phyloP scores from a whole-genome alignment of 2,797 vertebrate species.

The Falco columbarius region DNA sequence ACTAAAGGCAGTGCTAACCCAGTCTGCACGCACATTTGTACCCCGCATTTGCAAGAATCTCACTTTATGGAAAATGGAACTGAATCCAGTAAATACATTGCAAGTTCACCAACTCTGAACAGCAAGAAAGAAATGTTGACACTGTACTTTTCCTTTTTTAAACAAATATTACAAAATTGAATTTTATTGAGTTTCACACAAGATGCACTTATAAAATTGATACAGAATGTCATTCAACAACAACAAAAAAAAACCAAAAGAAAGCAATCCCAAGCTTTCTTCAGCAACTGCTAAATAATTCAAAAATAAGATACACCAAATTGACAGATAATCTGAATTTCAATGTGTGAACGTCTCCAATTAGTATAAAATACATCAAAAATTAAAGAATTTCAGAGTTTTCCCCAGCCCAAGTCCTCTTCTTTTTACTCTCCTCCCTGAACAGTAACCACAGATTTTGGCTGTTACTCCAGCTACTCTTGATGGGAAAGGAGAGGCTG shows the following conservation, averaged over 20 bases:
- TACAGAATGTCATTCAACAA: slow-evolving; percentile 79
- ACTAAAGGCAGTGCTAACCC: background rate
- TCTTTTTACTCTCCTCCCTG: slow-evolving; percentile 20
- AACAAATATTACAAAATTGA: slow-evolving; percentile 86
- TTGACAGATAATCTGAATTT: slow-evolving; percentile 61
- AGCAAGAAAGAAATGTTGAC: slow-evolving; percentile 53
- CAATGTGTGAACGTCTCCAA: slow-evolving; percentile 62
- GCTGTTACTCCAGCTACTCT: background rate
- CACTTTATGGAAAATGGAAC: background rate
- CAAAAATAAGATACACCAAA: slow-evolving; percentile 64
- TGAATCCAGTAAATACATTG: background rate
- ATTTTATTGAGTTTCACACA: slow-evolving; percentile 85
- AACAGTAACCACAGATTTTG: background rate
- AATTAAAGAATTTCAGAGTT: slow-evolving; percentile 26
- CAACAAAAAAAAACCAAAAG: slow-evolving; percentile 61
- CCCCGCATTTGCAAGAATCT: background rate
- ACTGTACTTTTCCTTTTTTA: slow-evolving; percentile 66
- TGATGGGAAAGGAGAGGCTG: background rate
- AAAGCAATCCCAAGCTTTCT: slow-evolving; percentile 69
- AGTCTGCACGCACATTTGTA: accelerated
- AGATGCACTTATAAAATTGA: slow-evolving; percentile 86
- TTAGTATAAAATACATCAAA: slow-evolving; percentile 56
- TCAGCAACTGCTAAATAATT: slow-evolving; percentile 70
- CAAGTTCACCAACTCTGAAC: background rate
- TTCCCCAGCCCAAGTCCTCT: slow-evolving; percentile 18